These are phyloP conservation scores for Lasioglossum marginatum DNA, from an alignment of 2,888 invertebrate species.

Conservation along the genomic window DNA sequence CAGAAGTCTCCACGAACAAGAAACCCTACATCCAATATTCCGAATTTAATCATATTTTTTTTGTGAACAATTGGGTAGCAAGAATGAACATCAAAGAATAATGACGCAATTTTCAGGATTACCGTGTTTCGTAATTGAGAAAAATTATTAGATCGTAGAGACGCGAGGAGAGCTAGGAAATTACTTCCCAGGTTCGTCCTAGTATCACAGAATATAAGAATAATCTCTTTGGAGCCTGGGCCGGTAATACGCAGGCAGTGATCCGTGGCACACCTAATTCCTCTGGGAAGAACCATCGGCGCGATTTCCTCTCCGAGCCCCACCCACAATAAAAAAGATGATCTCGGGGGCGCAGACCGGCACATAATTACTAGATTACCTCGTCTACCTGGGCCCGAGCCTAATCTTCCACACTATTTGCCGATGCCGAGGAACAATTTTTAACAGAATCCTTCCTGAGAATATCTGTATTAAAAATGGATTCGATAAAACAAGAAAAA, in stretches of 20 bases:
- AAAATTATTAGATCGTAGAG: background rate
- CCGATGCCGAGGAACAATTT: background rate
- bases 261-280: slow-evolving; percentile 35
- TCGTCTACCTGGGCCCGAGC: slow-evolving; percentile 24
- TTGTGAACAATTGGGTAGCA: too few species aligned
- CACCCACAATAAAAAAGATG: slow-evolving; percentile 36
- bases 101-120: too few species aligned
- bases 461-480: background rate
- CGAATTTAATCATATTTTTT: background rate
- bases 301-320: slow-evolving; percentile 34
- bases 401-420: background rate
- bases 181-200: background rate
- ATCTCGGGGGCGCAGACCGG: slow-evolving; percentile 20
- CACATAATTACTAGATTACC: slow-evolving; percentile 46
- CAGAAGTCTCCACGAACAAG: background rate
- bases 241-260: background rate
- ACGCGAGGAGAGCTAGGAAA: background rate
- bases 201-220: slow-evolving; percentile 7
- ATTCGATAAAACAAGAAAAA: background rate
- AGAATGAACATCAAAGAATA: too few species aligned
- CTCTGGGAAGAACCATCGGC: slow-evolving; percentile 28
- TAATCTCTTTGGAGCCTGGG: slow-evolving; percentile 23
- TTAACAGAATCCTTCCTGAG: background rate
- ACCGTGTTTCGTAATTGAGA: background rate
- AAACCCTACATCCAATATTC: background rate